A percentile compares a stretch with the other conserved stretches of the same genome.
Conservation (phyloP, 2,888 invertebrate species). For the Dryomyza anilis region DNA sequence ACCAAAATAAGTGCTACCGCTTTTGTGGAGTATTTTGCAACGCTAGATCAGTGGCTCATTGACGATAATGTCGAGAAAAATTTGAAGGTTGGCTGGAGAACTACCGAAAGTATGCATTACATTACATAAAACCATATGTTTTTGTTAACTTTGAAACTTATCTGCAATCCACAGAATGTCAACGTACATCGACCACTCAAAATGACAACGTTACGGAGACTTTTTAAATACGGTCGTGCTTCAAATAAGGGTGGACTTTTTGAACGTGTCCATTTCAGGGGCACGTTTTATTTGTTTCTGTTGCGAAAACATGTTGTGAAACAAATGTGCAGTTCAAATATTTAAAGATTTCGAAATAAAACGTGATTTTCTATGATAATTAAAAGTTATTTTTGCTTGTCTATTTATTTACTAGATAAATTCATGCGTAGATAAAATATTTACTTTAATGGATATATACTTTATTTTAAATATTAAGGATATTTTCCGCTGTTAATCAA, state of each 20-base stretch:
- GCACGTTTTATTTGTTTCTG: constrained; percentile 14
- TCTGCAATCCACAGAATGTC: too few relatives aligned
- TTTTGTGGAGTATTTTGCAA: constrained; percentile 68
- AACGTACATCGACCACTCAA: neutral
- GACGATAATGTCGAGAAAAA: constrained; percentile 63
- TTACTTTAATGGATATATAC: neutral
- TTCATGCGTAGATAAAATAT: too few relatives aligned
- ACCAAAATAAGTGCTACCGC: constrained; percentile 69
- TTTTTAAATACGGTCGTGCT: neutral
- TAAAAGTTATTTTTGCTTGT: too few relatives aligned
- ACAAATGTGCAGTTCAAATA: constrained; percentile 9
- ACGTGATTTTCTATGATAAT: constrained; percentile 18
- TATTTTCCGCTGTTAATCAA: too few relatives aligned
- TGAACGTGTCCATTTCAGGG: neutral
- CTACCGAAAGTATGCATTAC: constrained; percentile 38
- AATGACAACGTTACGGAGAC: neutral
- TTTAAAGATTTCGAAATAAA: constrained; percentile 19
- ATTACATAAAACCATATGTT: too few relatives aligned
- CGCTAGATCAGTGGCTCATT: constrained; percentile 66
- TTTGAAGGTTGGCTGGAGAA: constrained; percentile 44
- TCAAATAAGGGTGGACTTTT: neutral
- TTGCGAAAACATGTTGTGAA: constrained; percentile 11
- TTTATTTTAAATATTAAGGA: too few relatives aligned
- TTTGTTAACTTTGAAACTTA: too few relatives aligned
- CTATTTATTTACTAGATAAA: too few relatives aligned